A percentile compares a stretch with the other conserved stretches of the same genome.
These are phyloP conservation scores for Microtus ochrogaster DNA, from an alignment of 2,113 vertebrate species.

Conservation along the genomic window DNA sequence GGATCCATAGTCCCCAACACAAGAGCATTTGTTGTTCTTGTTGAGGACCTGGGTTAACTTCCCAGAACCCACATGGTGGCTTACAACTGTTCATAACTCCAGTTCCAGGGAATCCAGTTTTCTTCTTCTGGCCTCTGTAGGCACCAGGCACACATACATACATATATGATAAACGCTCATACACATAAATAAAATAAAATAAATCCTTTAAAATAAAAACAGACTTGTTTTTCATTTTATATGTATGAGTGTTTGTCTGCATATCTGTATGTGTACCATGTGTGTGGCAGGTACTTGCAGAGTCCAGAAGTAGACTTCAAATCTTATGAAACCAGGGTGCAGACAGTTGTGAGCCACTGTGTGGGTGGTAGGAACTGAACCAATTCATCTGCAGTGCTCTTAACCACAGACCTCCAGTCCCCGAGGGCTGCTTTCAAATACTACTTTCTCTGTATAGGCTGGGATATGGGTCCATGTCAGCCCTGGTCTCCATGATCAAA, in stretches of 20 bases:
- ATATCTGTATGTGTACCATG: neutral
- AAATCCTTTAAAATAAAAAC: neutral
- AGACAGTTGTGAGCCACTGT: neutral
- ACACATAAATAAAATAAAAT: neutral
- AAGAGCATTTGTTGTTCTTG: neutral
- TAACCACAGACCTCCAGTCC: neutral
- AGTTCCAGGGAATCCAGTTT: neutral
- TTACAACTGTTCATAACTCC: neutral
- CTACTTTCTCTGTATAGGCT: neutral
- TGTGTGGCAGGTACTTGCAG: neutral
- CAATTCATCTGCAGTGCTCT: too few species aligned
- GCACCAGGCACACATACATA: neutral
- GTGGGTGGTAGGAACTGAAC: neutral
- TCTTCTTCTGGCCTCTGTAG: neutral
- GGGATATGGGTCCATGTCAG: neutral
- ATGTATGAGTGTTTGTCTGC: neutral
- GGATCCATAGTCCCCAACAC: too few species aligned
- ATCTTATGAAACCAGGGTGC: neutral
- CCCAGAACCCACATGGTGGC: neutral
- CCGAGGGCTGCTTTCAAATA: neutral
- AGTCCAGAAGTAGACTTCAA: neutral
- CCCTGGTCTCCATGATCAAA: neutral
- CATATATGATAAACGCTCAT: neutral
- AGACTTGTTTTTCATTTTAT: neutral
- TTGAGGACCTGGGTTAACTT: neutral